A percentile compares a stretch with the other conserved stretches of the same genome.
Evolutionary conservation across 92 coral and sea anemone species (phyloP).

Genomic region (Heliopora coerulea): DNA sequence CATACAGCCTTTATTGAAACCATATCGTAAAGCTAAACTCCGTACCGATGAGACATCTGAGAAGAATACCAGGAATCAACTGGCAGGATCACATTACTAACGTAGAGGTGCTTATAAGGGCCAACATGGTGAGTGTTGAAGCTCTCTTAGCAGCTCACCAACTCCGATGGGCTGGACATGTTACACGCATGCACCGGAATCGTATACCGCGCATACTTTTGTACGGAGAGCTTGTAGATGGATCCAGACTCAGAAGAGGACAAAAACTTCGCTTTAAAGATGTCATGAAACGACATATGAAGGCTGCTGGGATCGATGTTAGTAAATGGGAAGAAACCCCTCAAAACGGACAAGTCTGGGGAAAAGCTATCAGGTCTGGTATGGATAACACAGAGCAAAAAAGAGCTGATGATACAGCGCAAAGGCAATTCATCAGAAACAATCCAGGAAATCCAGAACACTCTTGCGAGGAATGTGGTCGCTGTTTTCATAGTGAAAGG

Average conservation of each 20-base stretch:
- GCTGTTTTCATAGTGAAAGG: too few relatives aligned
- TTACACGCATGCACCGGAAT: slow-evolving; percentile 38
- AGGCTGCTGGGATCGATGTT: neutral
- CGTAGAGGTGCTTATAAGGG: slow-evolving; percentile 45
- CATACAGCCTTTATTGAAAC: slow-evolving; percentile 14
- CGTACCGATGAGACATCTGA: slow-evolving; percentile 45
- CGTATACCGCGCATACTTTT: slow-evolving; percentile 46
- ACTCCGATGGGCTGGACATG: slow-evolving; percentile 48
- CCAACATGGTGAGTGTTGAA: slow-evolving; percentile 36
- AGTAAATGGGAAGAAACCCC: neutral
- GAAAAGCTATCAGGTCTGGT: neutral
- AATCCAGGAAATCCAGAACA: too few relatives aligned
- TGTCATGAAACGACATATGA: slow-evolving; percentile 27
- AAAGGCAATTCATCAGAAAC: too few relatives aligned
- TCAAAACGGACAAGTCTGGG: neutral
- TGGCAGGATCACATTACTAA: slow-evolving; percentile 54
- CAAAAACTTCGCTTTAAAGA: slow-evolving; percentile 46
- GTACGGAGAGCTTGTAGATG: slow-evolving; percentile 44
- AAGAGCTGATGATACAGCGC: too few relatives aligned
- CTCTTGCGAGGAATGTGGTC: too few relatives aligned
- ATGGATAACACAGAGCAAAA: neutral
- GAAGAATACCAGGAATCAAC: slow-evolving; percentile 44
- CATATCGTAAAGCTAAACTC: slow-evolving; percentile 37
- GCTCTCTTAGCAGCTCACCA: slow-evolving; percentile 30
- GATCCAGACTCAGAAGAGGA: slow-evolving; percentile 44